Conservation (phyloP, 2,888 invertebrate species). For the Nymphalis polychloros region DNA sequence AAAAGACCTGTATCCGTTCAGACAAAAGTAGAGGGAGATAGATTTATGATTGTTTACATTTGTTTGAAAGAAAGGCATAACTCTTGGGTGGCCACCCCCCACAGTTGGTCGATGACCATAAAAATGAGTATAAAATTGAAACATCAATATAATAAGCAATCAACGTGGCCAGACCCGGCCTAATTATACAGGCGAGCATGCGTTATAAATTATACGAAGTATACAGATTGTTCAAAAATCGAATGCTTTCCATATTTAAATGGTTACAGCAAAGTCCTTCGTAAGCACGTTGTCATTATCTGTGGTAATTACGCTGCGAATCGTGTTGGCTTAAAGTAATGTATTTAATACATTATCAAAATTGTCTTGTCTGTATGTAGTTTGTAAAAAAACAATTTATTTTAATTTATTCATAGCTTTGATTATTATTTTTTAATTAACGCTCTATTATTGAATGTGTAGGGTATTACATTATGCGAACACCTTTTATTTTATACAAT, state of each 20-base stretch:
- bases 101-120: slow-evolving; percentile 82
- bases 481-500: too few species aligned
- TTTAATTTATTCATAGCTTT: not conserved
- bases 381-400: not conserved
- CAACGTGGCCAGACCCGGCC: slow-evolving; percentile 68
- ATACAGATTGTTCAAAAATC: slow-evolving; percentile 70
- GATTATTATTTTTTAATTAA: too few species aligned
- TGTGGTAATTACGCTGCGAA: slow-evolving; percentile 13
- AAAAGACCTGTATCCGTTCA: slow-evolving; percentile 53
- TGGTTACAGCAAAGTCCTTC: slow-evolving; percentile 17
- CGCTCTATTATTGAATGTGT: too few species aligned
- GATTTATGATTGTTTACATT: slow-evolving; percentile 46
- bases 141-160: slow-evolving; percentile 83
- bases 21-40: slow-evolving; percentile 63
- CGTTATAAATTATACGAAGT: slow-evolving; percentile 74
- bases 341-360: slow-evolving; percentile 10
- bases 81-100: slow-evolving; percentile 82
- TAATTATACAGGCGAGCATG: slow-evolving; percentile 76
- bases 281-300: slow-evolving; percentile 11
- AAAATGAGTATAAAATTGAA: slow-evolving; percentile 82
- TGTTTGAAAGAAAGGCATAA: slow-evolving; percentile 54
- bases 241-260: slow-evolving; percentile 35
- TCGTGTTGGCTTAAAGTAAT: slow-evolving; percentile 9
- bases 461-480: too few species aligned
- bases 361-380: slow-evolving; percentile 7